Percentiles rank a stretch among this genome's conserved stretches.
phyloP scores from a whole-genome alignment of 2,113 vertebrate species.

The Gobius niger region DNA sequence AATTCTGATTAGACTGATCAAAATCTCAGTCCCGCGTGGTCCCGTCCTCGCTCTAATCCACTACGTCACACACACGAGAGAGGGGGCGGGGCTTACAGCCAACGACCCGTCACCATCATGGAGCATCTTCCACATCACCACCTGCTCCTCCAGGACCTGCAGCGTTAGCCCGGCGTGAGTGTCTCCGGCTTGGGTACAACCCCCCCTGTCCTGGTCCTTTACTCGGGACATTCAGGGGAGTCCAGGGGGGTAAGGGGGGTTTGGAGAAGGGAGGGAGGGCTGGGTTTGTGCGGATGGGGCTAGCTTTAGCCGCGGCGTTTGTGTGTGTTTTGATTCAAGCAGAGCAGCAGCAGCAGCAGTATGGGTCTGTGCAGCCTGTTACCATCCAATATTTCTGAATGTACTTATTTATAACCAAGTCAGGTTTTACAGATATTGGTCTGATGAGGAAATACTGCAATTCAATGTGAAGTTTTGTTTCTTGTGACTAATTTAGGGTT shows the following conservation, averaged over 20 bases:
- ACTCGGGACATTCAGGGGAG: neutral
- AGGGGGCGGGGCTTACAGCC: neutral
- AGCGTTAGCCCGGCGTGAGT: constrained; percentile 46
- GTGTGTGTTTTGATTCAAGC: neutral
- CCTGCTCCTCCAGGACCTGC: constrained; percentile 2
- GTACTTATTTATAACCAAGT: neutral
- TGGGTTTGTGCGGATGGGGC: neutral
- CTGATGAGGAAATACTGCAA: too few relatives aligned
- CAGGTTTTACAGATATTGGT: too few relatives aligned
- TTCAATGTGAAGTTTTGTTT: too few relatives aligned
- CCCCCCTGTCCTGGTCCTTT: neutral
- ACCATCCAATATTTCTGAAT: neutral
- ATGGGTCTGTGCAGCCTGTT: neutral
- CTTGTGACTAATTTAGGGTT: too few relatives aligned
- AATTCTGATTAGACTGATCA: neutral
- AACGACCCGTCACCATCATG: constrained; percentile 26
- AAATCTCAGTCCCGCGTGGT: neutral
- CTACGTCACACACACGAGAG: neutral
- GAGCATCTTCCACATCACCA: constrained; percentile 48
- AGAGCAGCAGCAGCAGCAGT: neutral
- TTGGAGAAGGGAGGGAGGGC: constrained; percentile 2
- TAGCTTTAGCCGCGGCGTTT: constrained; percentile 7
- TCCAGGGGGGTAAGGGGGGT: neutral
- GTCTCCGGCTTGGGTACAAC: constrained; percentile 12
- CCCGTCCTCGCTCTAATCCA: neutral